Base-by-base conservation (phyloP, 35 echinoderm and acorn worm genomes). In the Patiria miniata region DNA sequence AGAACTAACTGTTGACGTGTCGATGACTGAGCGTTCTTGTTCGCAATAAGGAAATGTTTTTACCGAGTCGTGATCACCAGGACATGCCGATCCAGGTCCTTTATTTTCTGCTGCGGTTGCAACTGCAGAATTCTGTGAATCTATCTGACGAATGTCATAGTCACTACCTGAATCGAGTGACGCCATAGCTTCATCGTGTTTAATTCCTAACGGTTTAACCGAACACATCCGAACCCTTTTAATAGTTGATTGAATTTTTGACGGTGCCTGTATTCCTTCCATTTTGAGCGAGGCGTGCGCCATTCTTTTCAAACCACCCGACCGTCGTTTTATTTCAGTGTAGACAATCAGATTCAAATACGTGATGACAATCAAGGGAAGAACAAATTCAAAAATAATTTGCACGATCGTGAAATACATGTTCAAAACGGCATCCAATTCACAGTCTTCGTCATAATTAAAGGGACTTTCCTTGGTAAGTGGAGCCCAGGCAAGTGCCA, bases 361-460 rank as follows among this genome's bases (percentile, higher is more conserved):
- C 10, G 34, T 15, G 21, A 92, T 86, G 37, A 82, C 36, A 0
- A 44, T 39, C 39, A 92, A 80, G 1, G 90, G 90, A 12, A 92
- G 18, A 2, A 92, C 39, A 56, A 92, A 92, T 69, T 86, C 90
- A 47, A 92, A 39, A 34, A 38, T 1, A 37, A 86, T 86, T 2
- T 81, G 58, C 8, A 86, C 29, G 7, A 86, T 15, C 7, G 40
- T 86, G 42, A 79, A 81, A 47, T n/a, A 2, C 5, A 92, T 9
- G 52, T 86, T 87, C 26, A 78, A 30, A 4, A 86, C 19, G 19
- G 52, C 78, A 19, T 92, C 90, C 77, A 92, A 81, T 80, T 92
- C 90, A 86, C 90, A 92, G 19, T 86, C 57, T 60, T 30, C 55
- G 1, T 68, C 42, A 34, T 86, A 86, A 33, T 92, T 83, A 52